A percentile compares a stretch with the other conserved stretches of the same genome.
phyloP scores from a whole-genome alignment of 1,140 invertebrate species.

The Solenopsis fugax region DNA sequence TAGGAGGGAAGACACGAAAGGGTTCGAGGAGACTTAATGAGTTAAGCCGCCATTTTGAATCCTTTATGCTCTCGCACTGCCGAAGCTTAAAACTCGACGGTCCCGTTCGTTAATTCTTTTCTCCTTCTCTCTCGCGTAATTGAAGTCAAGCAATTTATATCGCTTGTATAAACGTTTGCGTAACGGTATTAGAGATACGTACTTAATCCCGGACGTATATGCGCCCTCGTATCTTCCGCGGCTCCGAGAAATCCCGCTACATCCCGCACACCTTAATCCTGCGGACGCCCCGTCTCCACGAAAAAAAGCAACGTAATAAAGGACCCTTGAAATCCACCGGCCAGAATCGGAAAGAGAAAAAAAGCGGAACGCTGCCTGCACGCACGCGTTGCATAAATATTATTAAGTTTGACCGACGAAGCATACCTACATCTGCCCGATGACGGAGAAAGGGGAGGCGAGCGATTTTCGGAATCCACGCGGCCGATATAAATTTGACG shows the following conservation, averaged over 20 bases:
- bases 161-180: not conserved
- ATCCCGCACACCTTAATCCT: slow-evolving; percentile 63
- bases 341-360: slow-evolving; percentile 18
- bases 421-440: slow-evolving; percentile 71
- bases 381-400: slow-evolving; percentile 76
- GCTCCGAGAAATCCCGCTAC: slow-evolving; percentile 30
- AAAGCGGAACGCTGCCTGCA: slow-evolving; percentile 38
- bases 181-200: not conserved
- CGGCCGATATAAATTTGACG: slow-evolving; percentile 72
- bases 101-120: slow-evolving; percentile 60
- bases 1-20: slow-evolving; percentile 55
- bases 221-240: not conserved
- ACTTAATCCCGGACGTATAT: slow-evolving; percentile 19
- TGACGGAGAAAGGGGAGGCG: slow-evolving; percentile 35
- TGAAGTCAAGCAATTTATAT: slow-evolving; percentile 13
- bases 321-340: slow-evolving; percentile 55
- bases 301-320: slow-evolving; percentile 62
- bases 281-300: slow-evolving; percentile 45
- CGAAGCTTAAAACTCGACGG: slow-evolving; percentile 2
- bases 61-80: not conserved
- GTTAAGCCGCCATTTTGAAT: slow-evolving; percentile 63
- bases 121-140: slow-evolving; percentile 23
- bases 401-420: slow-evolving; percentile 75
- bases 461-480: slow-evolving; percentile 65
- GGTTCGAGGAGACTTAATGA: slow-evolving; percentile 56